These are phyloP conservation scores for Mobula birostris DNA, from an alignment of 2,113 vertebrate species.

Conservation along the genomic window DNA sequence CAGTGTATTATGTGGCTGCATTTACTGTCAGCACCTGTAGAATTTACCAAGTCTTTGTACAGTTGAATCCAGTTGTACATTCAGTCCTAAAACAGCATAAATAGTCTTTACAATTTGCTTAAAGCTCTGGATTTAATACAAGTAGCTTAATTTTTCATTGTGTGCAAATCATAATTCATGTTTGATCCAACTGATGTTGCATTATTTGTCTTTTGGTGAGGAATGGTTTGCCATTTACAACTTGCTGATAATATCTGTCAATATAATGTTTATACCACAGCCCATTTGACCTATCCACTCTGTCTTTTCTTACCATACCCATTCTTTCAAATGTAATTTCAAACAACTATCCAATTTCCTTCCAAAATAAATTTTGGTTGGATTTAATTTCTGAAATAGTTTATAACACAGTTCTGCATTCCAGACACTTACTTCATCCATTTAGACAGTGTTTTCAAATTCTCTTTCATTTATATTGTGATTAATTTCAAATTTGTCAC, in stretches of 20 bases:
- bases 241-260: not conserved
- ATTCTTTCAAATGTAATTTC: not conserved
- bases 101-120: not conserved
- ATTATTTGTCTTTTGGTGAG: not conserved
- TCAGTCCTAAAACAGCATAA: not conserved
- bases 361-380: not conserved
- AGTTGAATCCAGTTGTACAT: not conserved
- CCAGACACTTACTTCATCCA: not conserved
- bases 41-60: not conserved
- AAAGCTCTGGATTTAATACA: not conserved
- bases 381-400: not conserved
- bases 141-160: not conserved
- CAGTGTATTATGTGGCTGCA: not conserved
- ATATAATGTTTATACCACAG: not conserved
- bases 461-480: not conserved
- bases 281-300: not conserved
- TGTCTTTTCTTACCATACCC: not conserved
- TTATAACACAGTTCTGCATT: not conserved
- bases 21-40: not conserved
- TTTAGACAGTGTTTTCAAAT: not conserved
- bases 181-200: not conserved
- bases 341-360: not conserved
- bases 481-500: not conserved
- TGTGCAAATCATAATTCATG: not conserved
- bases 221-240: too few species aligned